Base-by-base conservation (phyloP, 2,797 vertebrate species). In the Yasuhikotakia modesta region DNA sequence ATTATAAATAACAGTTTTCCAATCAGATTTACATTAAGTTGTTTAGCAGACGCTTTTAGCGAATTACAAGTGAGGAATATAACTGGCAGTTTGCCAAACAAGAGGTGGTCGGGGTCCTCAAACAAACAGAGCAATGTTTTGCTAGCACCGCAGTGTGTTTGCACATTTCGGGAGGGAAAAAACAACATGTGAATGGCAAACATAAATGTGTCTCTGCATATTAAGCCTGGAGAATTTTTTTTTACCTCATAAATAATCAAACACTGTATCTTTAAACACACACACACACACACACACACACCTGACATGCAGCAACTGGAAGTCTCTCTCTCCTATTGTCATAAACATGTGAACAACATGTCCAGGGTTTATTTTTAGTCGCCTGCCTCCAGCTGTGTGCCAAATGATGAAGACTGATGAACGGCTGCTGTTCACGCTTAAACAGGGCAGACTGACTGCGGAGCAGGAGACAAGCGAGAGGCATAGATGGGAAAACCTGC, bases 311-410 rank as follows among this genome's bases (percentile, higher is more conserved):
- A 17, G 13, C 22, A 35, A 66, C 60, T 39, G 55, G 30, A 77
- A 52, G 43, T 10, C 24, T 48, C 66, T 48, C 22, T 8, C 10
- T 3, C 8, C 43, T 70, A 78, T 78, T 53, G 48, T 55, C 30
- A 61, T 32, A 50, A 14, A 68, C 24, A 7, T 72, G 70, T 35
- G 48, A 66, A 78, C 45, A 64, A 11, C 22, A 63, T 61, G 63
- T 69, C 66, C 43, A n/a, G 19, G 50, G 67, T 55, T 77, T 84
- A 78, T 84, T 80, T 83, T 78, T 78, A 84, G 74, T 55, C 67
- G 17, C 17, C 12, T 60, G 50, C 73, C 77, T 78, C 48, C 79
- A 73, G 79, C 79, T 50, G 70, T 67, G 64, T 76, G 63, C 81
- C 67, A 66, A 69, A 17, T 65, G 74, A 81, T 61, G 30, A 70